Percentiles rank a stretch among this genome's conserved stretches.
Evolutionary conservation across 2,888 invertebrate genomes (phyloP).

Genomic region (Orthosia gracilis): DNA sequence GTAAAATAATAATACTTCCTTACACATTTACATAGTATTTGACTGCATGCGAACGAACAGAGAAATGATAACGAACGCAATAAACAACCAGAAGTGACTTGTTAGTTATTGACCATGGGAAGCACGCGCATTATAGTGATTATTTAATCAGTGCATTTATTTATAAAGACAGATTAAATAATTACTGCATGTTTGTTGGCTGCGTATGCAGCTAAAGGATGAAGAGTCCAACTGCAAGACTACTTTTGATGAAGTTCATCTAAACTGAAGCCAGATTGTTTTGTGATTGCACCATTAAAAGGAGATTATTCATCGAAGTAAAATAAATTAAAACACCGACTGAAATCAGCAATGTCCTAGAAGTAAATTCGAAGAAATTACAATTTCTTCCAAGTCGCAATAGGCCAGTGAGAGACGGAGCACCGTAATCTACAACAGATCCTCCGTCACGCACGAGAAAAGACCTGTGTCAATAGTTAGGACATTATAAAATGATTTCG

Average conservation of each 20-base stretch:
- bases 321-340: no score
- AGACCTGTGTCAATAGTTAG: no score
- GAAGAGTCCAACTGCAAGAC: not conserved
- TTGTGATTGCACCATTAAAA: not conserved
- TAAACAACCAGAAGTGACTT: constrained; percentile 30
- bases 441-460: no score
- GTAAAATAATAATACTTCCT: no score
- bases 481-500: no score
- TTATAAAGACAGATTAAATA: constrained; percentile 51
- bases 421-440: no score
- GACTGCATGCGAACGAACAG: not conserved
- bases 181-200: constrained; percentile 42
- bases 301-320: no score
- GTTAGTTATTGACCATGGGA: constrained; percentile 30
- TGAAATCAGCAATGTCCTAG: no score
- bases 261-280: not conserved
- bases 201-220: constrained; percentile 8
- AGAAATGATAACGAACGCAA: not conserved
- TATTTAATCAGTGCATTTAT: constrained; percentile 55
- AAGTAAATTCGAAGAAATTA: no score
- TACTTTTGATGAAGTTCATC: not conserved
- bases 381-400: no score
- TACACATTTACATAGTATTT: not conserved
- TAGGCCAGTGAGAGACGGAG: no score
- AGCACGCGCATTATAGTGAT: constrained; percentile 37